phyloP scores from a whole-genome alignment of 2,888 invertebrate genomes.

The Mamestra brassicae region DNA sequence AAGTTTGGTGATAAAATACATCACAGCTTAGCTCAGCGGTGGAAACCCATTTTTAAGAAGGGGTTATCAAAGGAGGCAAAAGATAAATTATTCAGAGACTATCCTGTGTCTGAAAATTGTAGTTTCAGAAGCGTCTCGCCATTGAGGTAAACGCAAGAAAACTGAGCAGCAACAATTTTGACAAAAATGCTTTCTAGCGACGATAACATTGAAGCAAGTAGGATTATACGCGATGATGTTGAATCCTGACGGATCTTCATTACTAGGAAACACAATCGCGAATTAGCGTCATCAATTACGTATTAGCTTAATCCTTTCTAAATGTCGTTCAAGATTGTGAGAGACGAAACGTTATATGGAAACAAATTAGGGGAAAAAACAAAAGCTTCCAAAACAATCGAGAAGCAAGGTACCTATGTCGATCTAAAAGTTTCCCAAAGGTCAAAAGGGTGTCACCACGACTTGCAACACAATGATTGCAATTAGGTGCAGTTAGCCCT shows the following conservation, averaged over 20 bases:
- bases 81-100: neutral
- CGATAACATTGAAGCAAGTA: too few species aligned
- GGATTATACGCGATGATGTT: too few species aligned
- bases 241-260: too few species aligned
- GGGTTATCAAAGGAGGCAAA: neutral
- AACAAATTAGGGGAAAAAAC: neutral
- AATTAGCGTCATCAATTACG: too few species aligned
- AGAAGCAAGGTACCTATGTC: neutral
- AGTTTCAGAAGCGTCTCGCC: too few species aligned
- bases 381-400: neutral
- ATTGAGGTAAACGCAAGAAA: too few species aligned
- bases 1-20: neutral
- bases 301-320: neutral
- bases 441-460: neutral
- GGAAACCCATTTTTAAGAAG: neutral
- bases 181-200: too few species aligned
- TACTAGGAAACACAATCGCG: too few species aligned
- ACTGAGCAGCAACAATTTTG: too few species aligned
- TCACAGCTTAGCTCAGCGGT: slow-evolving; percentile 1
- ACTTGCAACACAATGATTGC: too few species aligned
- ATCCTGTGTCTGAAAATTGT: too few species aligned
- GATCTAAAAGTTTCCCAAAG: neutral
- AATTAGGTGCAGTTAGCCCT: too few species aligned
- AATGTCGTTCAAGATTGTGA: slow-evolving; percentile 4
- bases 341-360: slow-evolving; percentile 1